Percentiles rank a stretch among this genome's conserved stretches.
phyloP scores from a whole-genome alignment of 2,888 invertebrate genomes.

The Tryphoninae sp. region DNA sequence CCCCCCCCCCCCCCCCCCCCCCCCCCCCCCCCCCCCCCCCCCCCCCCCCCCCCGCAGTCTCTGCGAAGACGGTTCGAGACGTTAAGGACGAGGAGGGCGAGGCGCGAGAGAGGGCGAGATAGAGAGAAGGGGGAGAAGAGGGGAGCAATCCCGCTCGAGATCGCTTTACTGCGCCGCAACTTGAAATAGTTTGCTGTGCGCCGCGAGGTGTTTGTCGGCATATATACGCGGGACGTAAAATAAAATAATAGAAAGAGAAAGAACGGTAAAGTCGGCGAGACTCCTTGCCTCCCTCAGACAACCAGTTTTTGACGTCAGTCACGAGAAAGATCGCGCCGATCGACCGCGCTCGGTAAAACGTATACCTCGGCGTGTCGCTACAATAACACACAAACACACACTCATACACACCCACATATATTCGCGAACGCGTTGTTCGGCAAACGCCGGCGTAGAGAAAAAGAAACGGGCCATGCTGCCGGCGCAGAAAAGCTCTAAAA shows the following conservation, averaged over 20 bases:
- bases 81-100: constrained; percentile 22
- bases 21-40: not conserved
- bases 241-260: constrained; percentile 18
- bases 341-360: constrained; percentile 43
- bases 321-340: constrained; percentile 44
- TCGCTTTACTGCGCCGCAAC: not conserved
- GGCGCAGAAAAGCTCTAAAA: constrained; percentile 41
- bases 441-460: constrained; percentile 39
- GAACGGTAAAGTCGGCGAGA: constrained; percentile 49
- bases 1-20: not conserved
- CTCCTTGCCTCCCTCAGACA: constrained; percentile 16
- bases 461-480: constrained; percentile 60
- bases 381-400: not conserved
- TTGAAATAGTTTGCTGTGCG: constrained; percentile 55
- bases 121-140: constrained; percentile 14
- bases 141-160: constrained; percentile 5
- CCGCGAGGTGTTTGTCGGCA: constrained; percentile 10
- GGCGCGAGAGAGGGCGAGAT: constrained; percentile 11
- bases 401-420: not conserved
- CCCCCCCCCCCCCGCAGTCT: constrained; percentile 20
- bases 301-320: not conserved
- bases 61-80: constrained; percentile 26
- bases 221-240: constrained; percentile 19
- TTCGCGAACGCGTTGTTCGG: constrained; percentile 6
- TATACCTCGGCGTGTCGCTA: not conserved